A percentile compares a stretch with the other conserved stretches of the same genome.
phyloP scores from a whole-genome alignment of 92 coral and sea anemone species.

The Bergia sp. region DNA sequence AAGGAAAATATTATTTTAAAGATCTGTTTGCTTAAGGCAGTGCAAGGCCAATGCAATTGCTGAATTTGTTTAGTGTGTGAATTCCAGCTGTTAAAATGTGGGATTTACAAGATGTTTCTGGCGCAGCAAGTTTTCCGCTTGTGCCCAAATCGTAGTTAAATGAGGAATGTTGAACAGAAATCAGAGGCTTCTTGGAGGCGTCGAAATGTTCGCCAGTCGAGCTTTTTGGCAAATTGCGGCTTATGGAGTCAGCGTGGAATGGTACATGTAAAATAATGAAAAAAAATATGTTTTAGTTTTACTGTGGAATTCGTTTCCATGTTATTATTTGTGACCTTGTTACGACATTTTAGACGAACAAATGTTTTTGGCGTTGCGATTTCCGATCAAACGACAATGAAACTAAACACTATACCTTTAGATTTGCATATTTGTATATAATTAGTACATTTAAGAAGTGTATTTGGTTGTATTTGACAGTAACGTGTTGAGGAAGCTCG shows the following conservation, averaged over 20 bases:
- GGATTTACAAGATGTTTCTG: conserved; percentile 36
- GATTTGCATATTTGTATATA: conserved; percentile 30
- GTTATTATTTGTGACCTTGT: conserved; percentile 1
- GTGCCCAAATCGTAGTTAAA: conserved; percentile 32
- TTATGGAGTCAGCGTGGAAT: not conserved
- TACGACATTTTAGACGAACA: conserved; percentile 24
- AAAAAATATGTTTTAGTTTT: not conserved
- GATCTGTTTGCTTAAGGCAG: conserved; percentile 36
- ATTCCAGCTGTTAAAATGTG: conserved; percentile 20
- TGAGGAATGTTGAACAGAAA: conserved; percentile 23
- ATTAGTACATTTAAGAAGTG: not conserved
- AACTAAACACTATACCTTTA: conserved; percentile 19
- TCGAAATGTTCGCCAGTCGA: conserved; percentile 12
- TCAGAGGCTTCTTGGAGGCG: not conserved
- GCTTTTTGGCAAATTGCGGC: conserved; percentile 15
- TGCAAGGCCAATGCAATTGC: conserved; percentile 8
- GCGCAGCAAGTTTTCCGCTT: conserved; percentile 27
- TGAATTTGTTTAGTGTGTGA: conserved; percentile 25
- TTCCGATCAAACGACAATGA: conserved; percentile 24
- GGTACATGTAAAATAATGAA: not conserved
- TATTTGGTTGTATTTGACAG: not conserved
- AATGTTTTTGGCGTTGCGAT: conserved; percentile 6
- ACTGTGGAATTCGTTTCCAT: not conserved
- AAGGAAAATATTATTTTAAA: conserved; percentile 41
- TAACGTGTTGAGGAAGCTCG: not conserved